phyloP scores from a whole-genome alignment of 2,113 vertebrate species.

The Xenopus laevis region DNA sequence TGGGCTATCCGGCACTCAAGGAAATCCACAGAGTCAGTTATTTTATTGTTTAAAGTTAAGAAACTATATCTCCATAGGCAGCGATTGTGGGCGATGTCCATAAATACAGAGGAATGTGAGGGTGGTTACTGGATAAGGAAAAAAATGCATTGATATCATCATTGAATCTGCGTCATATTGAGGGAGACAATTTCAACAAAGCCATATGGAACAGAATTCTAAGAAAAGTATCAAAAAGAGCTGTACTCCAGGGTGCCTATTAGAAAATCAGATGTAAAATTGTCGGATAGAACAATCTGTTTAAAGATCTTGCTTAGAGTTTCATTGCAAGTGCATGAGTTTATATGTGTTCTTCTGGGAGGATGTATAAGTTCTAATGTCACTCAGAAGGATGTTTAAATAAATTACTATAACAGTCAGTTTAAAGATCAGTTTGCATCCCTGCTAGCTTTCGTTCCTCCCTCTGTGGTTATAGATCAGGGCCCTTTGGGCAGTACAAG shows the following conservation, averaged over 20 bases:
- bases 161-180: neutral
- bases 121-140: too few relatives aligned
- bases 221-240: conserved; percentile 9
- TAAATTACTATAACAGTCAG: conserved; percentile 44
- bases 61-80: too few relatives aligned
- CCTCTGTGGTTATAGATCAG: conserved; percentile 42
- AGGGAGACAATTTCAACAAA: neutral
- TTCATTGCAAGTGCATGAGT: conserved; percentile 27
- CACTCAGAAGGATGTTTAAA: conserved; percentile 43
- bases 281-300: conserved; percentile 31
- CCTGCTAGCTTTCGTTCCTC: conserved; percentile 41
- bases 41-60: too few relatives aligned
- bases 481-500: conserved; percentile 30
- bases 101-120: too few relatives aligned
- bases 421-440: conserved; percentile 39
- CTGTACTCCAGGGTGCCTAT: conserved; percentile 29
- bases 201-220: conserved; percentile 17
- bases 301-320: conserved; percentile 29
- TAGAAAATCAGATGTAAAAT: conserved; percentile 28
- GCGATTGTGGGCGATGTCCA: too few relatives aligned
- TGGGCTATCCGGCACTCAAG: too few relatives aligned
- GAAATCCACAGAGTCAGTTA: too few relatives aligned
- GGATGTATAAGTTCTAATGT: conserved; percentile 41
- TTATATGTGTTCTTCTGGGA: conserved; percentile 40
- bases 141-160: too few relatives aligned